Conservation (phyloP, 2,797 vertebrate species). For the Scomberomorus guttatus region DNA sequence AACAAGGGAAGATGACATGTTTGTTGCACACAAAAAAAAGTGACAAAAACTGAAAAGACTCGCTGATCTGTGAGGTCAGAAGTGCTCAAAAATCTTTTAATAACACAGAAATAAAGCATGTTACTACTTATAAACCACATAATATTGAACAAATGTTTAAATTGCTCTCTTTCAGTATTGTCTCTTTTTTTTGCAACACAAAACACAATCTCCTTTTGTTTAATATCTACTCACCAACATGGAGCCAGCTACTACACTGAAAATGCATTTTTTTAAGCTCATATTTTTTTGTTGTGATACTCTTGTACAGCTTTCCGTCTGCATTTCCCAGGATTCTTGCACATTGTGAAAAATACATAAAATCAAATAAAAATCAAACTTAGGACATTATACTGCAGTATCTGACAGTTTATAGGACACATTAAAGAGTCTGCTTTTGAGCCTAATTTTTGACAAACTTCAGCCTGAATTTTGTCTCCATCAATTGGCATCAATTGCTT, state of each 20-base stretch:
- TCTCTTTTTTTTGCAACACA: not conserved
- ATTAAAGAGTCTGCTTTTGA: not conserved
- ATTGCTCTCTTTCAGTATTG: not conserved
- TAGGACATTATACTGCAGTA: not conserved
- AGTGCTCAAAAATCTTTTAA: not conserved
- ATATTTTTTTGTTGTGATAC: conserved; percentile 5
- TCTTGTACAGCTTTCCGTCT: conserved; percentile 51
- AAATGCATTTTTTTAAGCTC: conserved; percentile 6
- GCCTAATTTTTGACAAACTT: not conserved
- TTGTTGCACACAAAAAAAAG: not conserved
- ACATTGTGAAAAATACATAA: conserved; percentile 53
- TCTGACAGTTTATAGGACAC: not conserved
- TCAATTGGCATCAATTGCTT: conserved; percentile 19
- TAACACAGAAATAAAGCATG: not conserved
- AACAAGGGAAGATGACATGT: not conserved
- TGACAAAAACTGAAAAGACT: not conserved
- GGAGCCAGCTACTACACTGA: conserved; percentile 3
- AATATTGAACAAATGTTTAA: not conserved
- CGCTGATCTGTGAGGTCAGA: not conserved
- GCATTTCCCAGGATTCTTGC: conserved; percentile 25
- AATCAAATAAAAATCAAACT: conserved; percentile 42
- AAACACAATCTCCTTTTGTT: not conserved
- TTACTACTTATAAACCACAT: not conserved
- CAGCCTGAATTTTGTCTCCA: conserved; percentile 11
- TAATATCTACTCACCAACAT: not conserved